These are phyloP conservation scores for Lophotis ruficrista DNA, from an alignment of 2,113 vertebrate genomes.

Conservation along the genomic window DNA sequence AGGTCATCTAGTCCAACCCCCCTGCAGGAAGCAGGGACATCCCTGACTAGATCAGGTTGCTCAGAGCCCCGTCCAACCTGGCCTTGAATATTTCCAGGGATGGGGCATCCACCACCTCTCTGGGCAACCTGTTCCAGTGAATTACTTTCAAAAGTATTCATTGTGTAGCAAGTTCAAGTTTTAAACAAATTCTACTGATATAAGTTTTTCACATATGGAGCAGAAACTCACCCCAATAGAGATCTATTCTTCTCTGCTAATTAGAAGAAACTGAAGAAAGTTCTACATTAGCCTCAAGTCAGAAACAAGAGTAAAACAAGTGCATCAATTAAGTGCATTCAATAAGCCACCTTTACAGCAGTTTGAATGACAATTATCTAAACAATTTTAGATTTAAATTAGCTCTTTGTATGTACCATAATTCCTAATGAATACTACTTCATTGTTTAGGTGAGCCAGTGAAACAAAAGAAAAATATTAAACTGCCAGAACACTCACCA, in stretches of 20 bases:
- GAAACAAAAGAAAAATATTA: not conserved
- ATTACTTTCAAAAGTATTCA: not conserved
- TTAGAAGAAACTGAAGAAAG: not conserved
- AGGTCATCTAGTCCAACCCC: too few species aligned
- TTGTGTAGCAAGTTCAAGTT: not conserved
- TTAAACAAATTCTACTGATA: not conserved
- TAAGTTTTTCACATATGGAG: not conserved
- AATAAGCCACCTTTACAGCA: not conserved
- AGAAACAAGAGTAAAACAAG: not conserved
- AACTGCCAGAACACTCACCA: not conserved
- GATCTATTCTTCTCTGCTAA: not conserved
- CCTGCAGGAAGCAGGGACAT: too few species aligned
- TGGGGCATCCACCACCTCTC: too few species aligned
- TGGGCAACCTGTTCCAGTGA: too few species aligned
- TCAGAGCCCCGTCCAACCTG: too few species aligned
- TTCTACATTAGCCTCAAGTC: not conserved
- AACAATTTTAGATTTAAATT: conserved; percentile 6
- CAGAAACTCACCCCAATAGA: not conserved
- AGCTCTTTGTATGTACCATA: not conserved
- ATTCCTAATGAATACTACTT: not conserved
- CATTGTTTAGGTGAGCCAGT: not conserved
- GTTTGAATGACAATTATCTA: not conserved
- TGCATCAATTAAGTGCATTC: not conserved
- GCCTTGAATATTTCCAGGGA: too few species aligned
- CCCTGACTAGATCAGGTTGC: too few species aligned